A percentile compares a stretch with the other conserved stretches of the same genome.
phyloP scores from a whole-genome alignment of 2,888 invertebrate genomes.

The Agonopterix heracliana region DNA sequence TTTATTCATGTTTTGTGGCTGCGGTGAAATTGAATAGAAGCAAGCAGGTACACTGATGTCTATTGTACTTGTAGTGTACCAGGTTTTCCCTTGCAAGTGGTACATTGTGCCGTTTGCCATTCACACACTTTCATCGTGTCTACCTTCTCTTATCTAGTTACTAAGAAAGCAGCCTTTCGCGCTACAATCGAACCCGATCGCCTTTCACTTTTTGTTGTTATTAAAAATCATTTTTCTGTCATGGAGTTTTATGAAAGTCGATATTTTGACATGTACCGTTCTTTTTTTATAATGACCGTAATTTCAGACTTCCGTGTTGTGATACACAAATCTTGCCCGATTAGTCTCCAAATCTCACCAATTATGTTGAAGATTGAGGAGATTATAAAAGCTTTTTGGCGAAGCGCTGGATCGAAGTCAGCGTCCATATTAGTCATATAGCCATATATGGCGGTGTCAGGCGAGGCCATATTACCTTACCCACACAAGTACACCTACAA shows the following conservation, averaged over 20 bases:
- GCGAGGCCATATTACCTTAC: slow-evolving; percentile 32
- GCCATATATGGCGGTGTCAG: slow-evolving; percentile 54
- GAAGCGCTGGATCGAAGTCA: slow-evolving; percentile 49
- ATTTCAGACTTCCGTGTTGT: slow-evolving; percentile 1
- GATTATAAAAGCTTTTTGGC: neutral
- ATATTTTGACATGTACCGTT: slow-evolving; percentile 15
- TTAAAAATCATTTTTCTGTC: slow-evolving; percentile 57
- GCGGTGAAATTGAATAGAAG: neutral
- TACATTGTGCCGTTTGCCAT: slow-evolving; percentile 36
- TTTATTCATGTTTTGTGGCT: neutral
- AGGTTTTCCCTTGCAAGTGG: slow-evolving; percentile 49
- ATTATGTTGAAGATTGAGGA: neutral
- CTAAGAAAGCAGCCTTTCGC: slow-evolving; percentile 56
- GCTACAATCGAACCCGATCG: slow-evolving; percentile 35
- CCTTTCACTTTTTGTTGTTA: slow-evolving; percentile 70
- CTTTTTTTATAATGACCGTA: slow-evolving; percentile 9
- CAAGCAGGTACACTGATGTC: slow-evolving; percentile 1
- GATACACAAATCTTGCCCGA: slow-evolving; percentile 1
- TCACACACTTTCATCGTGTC: slow-evolving; percentile 63
- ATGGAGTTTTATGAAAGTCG: slow-evolving; percentile 43
- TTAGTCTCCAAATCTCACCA: neutral
- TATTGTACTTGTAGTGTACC: slow-evolving; percentile 18
- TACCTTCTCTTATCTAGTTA: slow-evolving; percentile 58
- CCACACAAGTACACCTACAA: slow-evolving; percentile 46
- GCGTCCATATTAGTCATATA: slow-evolving; percentile 60